These are phyloP conservation scores for Chrysomallon squamiferum DNA, from an alignment of 1,140 invertebrate genomes.

Conservation along the genomic window DNA sequence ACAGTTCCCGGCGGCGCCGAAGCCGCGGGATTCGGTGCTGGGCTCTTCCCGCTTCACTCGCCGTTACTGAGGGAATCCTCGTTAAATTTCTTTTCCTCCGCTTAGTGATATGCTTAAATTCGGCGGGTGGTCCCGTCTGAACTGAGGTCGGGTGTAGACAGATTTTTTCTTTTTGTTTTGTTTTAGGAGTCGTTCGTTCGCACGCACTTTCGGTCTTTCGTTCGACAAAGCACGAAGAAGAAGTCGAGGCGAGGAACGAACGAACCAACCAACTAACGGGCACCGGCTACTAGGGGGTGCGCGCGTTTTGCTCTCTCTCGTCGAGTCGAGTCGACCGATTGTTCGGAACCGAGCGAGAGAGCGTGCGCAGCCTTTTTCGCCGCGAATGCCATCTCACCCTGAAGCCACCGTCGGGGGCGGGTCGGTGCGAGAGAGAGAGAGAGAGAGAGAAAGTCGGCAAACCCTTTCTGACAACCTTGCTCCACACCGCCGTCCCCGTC, in stretches of 20 bases:
- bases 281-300: neutral
- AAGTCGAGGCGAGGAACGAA: neutral
- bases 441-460: conserved; percentile 9
- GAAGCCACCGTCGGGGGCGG: too few species aligned
- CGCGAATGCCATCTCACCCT: neutral
- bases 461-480: neutral
- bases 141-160: conserved; percentile 68
- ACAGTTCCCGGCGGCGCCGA: conserved; percentile 69
- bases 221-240: neutral
- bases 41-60: conserved; percentile 81
- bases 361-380: neutral
- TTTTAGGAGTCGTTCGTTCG: too few species aligned
- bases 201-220: neutral
- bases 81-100: conserved; percentile 90
- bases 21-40: conserved; percentile 70
- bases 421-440: neutral
- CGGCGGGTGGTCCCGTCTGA: conserved; percentile 77
- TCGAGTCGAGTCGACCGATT: neutral
- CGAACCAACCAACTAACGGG: neutral
- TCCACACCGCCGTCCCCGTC: too few species aligned
- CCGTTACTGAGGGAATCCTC: conserved; percentile 85
- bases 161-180: too few species aligned
- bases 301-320: neutral
- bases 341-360: neutral
- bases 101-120: conserved; percentile 90